Base-by-base conservation (phyloP, 2,888 invertebrate species). In the Pseudeuparius sepicola region DNA sequence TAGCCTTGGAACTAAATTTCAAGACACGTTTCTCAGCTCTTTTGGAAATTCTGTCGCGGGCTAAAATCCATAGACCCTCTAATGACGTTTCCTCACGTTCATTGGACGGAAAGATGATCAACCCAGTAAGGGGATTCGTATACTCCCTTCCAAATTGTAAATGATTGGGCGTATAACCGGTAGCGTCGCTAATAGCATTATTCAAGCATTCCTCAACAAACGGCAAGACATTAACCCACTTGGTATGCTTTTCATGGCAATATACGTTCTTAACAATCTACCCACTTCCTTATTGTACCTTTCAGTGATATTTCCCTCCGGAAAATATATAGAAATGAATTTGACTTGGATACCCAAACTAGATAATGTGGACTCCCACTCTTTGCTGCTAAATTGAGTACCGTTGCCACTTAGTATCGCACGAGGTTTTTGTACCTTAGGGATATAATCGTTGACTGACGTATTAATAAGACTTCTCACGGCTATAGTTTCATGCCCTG, bases 381-480 rank as follows among this genome's bases (percentile, higher is more conserved):
- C 5, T 3, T n/a, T 4, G 2, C 30, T 14, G 4, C 9, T 11
- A 15, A 49, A 41, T 13, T 48, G 46, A 1, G 48, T 36, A 9
- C 45, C 47, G 34, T 50, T 50, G 24, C 45, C 47, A 3, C 40
- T 40, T 5, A 50, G 38, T 5, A 50, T 42, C 3, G 34, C 34
- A 27, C 34, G 11, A 7, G 46, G 48, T 18, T 43, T 24, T 4
- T 42, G 43, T 15, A 41, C 24, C 1, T 10, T 13, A 10, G 27
- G 25, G 9, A 18, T n/a, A n/a, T n/a, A n/a, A n/a, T n/a, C n/a
- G n/a, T n/a, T n/a, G n/a, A n/a, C n/a, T n/a, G n/a, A n/a, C n/a
- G n/a, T n/a, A n/a, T n/a, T n/a, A n/a, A n/a, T n/a, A n/a, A n/a
- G n/a, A n/a, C n/a, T n/a, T n/a, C n/a, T n/a, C n/a, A n/a, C n/a